A percentile compares a stretch with the other conserved stretches of the same genome.
Conservation (phyloP, 2,113 vertebrate genomes). For the Oncorhynchus kisutch region DNA sequence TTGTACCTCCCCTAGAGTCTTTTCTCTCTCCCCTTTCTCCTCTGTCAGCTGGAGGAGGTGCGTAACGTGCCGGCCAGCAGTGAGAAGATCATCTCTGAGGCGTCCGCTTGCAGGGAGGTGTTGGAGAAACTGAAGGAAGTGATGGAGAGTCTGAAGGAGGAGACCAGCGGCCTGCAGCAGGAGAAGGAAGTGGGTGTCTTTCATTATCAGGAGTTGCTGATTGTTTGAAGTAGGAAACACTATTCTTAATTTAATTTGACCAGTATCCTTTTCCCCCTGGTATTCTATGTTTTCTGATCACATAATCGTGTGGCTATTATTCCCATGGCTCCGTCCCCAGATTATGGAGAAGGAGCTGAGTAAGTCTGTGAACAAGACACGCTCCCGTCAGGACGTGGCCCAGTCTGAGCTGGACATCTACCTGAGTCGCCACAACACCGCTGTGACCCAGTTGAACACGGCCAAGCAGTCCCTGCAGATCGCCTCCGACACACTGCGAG, state of each 20-base stretch:
- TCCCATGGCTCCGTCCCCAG: constrained; percentile 60
- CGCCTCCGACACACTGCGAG: constrained; percentile 78
- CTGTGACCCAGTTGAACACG: constrained; percentile 80
- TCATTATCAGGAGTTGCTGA: not conserved
- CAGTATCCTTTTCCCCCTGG: no score
- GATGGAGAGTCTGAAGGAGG: constrained; percentile 87
- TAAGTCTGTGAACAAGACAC: constrained; percentile 79
- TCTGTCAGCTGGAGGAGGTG: constrained; percentile 83
- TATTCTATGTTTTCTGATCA: no score
- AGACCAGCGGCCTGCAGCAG: constrained; percentile 85
- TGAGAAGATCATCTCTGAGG: constrained; percentile 78
- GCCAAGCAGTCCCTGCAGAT: constrained; percentile 78
- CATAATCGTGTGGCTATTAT: no score
- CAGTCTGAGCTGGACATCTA: constrained; percentile 93
- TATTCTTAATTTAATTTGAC: no score
- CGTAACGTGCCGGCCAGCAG: constrained; percentile 75
- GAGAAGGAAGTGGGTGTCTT: constrained; percentile 83
- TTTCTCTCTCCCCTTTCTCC: constrained; percentile 3
- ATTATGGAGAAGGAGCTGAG: constrained; percentile 86
- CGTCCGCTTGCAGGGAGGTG: constrained; percentile 73
- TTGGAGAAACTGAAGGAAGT: constrained; percentile 84
- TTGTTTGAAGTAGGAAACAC: no score
- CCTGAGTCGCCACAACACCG: constrained; percentile 84
- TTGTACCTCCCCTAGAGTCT: not conserved
- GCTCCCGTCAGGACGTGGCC: constrained; percentile 86